Percentiles rank a stretch among this genome's conserved stretches.
Evolutionary conservation across 2,113 vertebrate genomes (phyloP).

Genomic region (Dunckerocampus dactyliophorus): DNA sequence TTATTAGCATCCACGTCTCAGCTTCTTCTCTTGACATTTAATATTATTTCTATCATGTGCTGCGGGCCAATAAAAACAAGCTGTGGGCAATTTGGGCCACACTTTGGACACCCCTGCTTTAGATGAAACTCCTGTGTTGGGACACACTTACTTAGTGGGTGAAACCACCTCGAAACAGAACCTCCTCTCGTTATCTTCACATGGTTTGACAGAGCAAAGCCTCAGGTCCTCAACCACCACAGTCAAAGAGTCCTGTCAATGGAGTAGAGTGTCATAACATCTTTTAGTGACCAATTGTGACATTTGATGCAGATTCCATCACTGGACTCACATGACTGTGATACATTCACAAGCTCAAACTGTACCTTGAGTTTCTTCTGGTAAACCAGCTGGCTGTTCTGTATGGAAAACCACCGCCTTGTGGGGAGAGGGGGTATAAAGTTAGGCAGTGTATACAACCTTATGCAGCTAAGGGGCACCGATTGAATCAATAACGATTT

Average conservation of each 20-base stretch:
- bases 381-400: constrained; percentile 97
- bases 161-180: constrained; percentile 99
- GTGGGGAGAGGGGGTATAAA: constrained; percentile 9
- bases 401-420: constrained; percentile 99
- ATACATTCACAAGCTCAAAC: not conserved
- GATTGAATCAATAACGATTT: not conserved
- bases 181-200: constrained; percentile 91
- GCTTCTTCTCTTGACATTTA: not conserved
- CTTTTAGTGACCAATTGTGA: not conserved
- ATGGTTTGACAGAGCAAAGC: constrained; percentile 93
- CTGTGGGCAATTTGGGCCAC: too few species aligned
- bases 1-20: not conserved
- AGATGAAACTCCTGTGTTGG: too few species aligned
- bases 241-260: constrained; percentile 83
- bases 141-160: constrained; percentile 85
- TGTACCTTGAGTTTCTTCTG: constrained; percentile 97
- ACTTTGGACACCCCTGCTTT: too few species aligned
- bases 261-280: not conserved
- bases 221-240: constrained; percentile 96
- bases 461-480: not conserved
- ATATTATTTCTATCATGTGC: not conserved
- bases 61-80: too few species aligned
- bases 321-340: not conserved
- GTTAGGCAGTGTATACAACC: constrained; percentile 1
- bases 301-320: not conserved